Percentiles rank a stretch among this genome's conserved stretches.
phyloP scores from a whole-genome alignment of 1,140 invertebrate species.

The Apis cerana region DNA sequence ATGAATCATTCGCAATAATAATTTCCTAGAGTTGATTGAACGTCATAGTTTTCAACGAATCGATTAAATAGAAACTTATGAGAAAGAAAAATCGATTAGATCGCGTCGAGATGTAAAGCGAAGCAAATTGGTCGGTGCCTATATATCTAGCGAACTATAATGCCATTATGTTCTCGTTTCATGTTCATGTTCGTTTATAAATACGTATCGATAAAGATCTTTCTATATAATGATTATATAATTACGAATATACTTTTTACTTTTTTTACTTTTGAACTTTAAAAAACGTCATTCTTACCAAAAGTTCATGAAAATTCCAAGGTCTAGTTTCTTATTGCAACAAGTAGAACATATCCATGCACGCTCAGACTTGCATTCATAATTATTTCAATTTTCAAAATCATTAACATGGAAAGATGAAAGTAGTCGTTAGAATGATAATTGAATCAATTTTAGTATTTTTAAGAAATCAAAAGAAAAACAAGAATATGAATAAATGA shows the following conservation, averaged over 20 bases:
- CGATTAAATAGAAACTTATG: background rate
- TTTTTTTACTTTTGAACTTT: conserved; percentile 35
- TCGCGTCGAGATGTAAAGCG: background rate
- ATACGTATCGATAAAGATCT: conserved; percentile 11
- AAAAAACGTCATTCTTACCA: background rate
- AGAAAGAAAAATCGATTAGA: background rate
- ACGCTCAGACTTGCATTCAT: conserved; percentile 13
- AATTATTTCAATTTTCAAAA: conserved; percentile 21
- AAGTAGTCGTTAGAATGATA: background rate
- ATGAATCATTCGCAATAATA: background rate
- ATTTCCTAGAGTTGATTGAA: no score
- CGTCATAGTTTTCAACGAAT: background rate
- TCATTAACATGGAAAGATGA: background rate
- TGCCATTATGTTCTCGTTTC: background rate
- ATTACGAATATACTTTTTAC: conserved; percentile 13
- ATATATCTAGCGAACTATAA: conserved; percentile 31
- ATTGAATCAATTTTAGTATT: no score
- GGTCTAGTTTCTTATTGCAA: conserved; percentile 11
- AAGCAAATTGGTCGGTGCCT: background rate
- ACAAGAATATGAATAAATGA: no score
- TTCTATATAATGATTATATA: conserved; percentile 11
- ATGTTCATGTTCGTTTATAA: conserved; percentile 4
- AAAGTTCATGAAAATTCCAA: background rate
- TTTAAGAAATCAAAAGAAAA: no score
- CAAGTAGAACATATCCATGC: conserved; percentile 1